Percentiles rank a stretch among this genome's conserved stretches.
These are phyloP conservation scores for Syngnathus acus DNA, from an alignment of 2,797 vertebrate genomes.

Conservation along the genomic window DNA sequence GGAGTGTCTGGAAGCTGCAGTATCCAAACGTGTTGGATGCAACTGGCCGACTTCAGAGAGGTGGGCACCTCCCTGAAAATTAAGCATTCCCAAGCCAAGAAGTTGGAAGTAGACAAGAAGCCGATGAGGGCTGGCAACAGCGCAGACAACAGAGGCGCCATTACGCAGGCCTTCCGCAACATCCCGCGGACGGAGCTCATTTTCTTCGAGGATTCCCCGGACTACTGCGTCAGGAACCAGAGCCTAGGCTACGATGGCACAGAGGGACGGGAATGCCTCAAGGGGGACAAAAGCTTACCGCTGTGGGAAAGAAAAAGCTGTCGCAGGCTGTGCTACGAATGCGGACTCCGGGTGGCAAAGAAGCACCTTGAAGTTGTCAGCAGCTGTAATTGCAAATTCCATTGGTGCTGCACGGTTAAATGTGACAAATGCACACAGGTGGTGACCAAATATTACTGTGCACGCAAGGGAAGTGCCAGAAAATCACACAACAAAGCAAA, in stretches of 20 bases:
- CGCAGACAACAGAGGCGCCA: constrained; percentile 77
- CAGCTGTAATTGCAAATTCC: constrained; percentile 95
- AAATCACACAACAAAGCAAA: constrained; percentile 59
- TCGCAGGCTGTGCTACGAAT: constrained; percentile 81
- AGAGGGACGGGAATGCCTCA: constrained; percentile 88
- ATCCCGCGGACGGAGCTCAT: constrained; percentile 78
- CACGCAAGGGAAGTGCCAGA: constrained; percentile 45
- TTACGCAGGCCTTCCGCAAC: constrained; percentile 70
- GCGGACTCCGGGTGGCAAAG: constrained; percentile 83
- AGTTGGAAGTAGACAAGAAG: constrained; percentile 88
- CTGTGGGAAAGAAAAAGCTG: constrained; percentile 83
- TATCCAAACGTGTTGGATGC: constrained; percentile 95
- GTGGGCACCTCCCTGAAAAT: constrained; percentile 85
- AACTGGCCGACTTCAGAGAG: constrained; percentile 86
- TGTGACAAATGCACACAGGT: constrained; percentile 84
- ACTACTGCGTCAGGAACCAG: constrained; percentile 86
- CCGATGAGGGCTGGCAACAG: constrained; percentile 81
- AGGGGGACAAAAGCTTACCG: constrained; percentile 68
- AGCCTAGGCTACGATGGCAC: constrained; percentile 84
- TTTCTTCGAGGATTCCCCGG: constrained; percentile 88
- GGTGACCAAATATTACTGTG: constrained; percentile 83
- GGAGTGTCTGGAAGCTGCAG: constrained; percentile 96
- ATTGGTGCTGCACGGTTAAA: constrained; percentile 94
- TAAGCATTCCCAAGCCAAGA: constrained; percentile 82
- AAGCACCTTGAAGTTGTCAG: constrained; percentile 72